phyloP scores from a whole-genome alignment of 2,888 invertebrate genomes.

The Hirtodrosophila confusa region DNA sequence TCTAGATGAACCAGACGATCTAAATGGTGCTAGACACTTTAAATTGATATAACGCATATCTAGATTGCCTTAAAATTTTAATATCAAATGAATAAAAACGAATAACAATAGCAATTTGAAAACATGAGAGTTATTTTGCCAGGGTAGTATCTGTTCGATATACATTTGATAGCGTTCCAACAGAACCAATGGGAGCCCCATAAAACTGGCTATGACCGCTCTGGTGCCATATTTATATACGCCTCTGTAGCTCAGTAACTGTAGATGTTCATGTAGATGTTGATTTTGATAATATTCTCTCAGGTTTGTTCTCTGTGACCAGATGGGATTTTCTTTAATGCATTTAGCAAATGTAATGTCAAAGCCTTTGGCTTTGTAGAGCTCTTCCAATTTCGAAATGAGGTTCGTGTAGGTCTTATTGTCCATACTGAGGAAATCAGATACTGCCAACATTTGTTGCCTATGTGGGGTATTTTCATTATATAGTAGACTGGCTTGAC shows the following conservation, averaged over 20 bases:
- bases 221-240: conserved; percentile 59
- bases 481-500: conserved; percentile 60
- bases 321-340: conserved; percentile 74
- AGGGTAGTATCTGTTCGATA: conserved; percentile 75
- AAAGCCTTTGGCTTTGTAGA: conserved; percentile 61
- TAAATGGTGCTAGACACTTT: no score
- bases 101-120: no score
- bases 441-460: conserved; percentile 49
- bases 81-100: no score
- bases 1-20: no score
- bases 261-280: conserved; percentile 67
- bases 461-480: conserved; percentile 75
- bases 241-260: conserved; percentile 71
- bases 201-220: conserved; percentile 51
- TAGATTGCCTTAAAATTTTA: no score
- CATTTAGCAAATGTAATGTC: conserved; percentile 55
- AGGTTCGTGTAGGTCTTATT: conserved; percentile 63
- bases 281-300: conserved; percentile 76
- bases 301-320: conserved; percentile 71
- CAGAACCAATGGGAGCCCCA: conserved; percentile 69
- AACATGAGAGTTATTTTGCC: conserved; percentile 45
- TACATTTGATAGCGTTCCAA: conserved; percentile 76
- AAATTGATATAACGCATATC: no score
- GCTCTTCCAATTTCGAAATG: conserved; percentile 65
- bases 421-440: conserved; percentile 70